Conservation (phyloP, 1,140 invertebrate species). For the Lepidurus arcticus region DNA sequence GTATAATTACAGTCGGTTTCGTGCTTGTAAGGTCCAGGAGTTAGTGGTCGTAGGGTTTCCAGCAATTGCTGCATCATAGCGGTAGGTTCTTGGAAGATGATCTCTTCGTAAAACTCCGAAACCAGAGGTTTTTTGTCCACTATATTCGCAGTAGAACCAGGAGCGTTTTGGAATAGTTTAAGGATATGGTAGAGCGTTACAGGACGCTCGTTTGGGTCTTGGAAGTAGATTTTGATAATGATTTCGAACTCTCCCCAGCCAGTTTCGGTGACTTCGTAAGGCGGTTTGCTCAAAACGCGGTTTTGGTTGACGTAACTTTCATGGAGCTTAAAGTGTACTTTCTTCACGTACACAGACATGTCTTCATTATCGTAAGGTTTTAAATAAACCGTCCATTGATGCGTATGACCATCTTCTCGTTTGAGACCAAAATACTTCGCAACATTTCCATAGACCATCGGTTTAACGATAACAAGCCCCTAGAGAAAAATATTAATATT, state of each 20-base stretch:
- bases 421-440: conserved; percentile 95
- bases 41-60: conserved; percentile 61
- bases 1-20: conserved; percentile 77
- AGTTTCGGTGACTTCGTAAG: conserved; percentile 96
- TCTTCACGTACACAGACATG: conserved; percentile 91
- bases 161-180: conserved; percentile 83
- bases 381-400: conserved; percentile 91
- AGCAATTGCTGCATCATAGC: conserved; percentile 85
- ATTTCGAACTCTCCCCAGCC: conserved; percentile 99
- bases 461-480: conserved; percentile 85
- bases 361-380: conserved; percentile 91
- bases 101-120: conserved; percentile 94
- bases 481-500: conserved; percentile 38
- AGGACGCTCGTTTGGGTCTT: conserved; percentile 91
- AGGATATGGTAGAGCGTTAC: conserved; percentile 94
- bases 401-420: conserved; percentile 97
- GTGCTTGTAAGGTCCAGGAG: conserved; percentile 69
- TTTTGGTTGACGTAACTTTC: conserved; percentile 95
- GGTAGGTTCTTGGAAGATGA: conserved; percentile 93
- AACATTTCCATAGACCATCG: conserved; percentile 94
- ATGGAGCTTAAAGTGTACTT: conserved; percentile 84
- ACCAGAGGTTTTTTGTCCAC: conserved; percentile 73
- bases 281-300: conserved; percentile 85
- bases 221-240: conserved; percentile 95
- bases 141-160: conserved; percentile 52